Base-by-base conservation (phyloP, 2,797 vertebrate species). In the Lycodopsis pacificus region DNA sequence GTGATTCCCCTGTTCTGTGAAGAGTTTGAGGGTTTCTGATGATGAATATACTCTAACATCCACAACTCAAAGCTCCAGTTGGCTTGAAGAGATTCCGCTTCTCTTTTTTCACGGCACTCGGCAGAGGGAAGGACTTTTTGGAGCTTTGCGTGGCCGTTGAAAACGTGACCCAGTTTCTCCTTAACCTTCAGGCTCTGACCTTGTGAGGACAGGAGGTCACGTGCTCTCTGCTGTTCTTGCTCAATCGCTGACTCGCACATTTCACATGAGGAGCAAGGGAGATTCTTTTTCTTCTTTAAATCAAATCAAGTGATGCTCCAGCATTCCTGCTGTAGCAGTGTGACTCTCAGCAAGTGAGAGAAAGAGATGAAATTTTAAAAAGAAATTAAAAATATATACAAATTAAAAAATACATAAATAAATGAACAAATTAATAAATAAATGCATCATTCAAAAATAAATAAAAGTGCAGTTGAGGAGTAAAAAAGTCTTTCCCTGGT, bases 121-220 rank as follows among this genome's bases (percentile, higher is more conserved):
- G 57, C 69, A 66, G 65, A 63, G 73, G 44, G 65, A 42, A 20
- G 27, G 27, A 3, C 3, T 30, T 30, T 65, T 19, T 8, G 36
- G 62, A 63, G 34, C 22, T 79, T 17, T 54, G 36, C 15, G 75
- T 87, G 85, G 76, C 85, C 82, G 13, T 74, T 62, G 46, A 91
- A 86, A 79, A 70, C 78, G 82, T 84, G 88, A 88, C 83, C 88
- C 85, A 84, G 58, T 89, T 87, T 85, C 80, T 65, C 61, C 85
- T 70, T 56, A 84, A 85, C 81, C 88, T 90, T 87, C 86, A 83
- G 86, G 86, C 86, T 3, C 53, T 49, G 89, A 88, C 89, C 86
- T 86, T 74, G 0, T 46, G 4, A 46, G 77, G 76, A 72, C 71
- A 32, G 62, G 71, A 76, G 91, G 91, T 89, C 86, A 89, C 1